Base-by-base conservation (phyloP, 2,797 vertebrate species). In the Myotis vivesi region DNA sequence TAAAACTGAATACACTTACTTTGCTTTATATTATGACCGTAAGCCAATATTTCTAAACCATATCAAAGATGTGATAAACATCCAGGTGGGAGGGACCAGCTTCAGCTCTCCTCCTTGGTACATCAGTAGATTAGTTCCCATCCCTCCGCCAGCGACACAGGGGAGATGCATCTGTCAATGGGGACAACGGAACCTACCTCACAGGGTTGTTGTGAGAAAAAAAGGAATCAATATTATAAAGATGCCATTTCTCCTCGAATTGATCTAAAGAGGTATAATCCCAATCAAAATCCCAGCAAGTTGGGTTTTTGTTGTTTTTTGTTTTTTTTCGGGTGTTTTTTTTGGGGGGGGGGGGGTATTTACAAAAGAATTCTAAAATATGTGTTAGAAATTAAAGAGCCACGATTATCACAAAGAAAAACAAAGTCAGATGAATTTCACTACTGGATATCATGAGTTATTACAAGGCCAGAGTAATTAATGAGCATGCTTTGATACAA, bases 401-500 rank as follows among this genome's bases (percentile, higher is more conserved):
- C 75, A 68, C 75, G 41, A 69, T 46, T 55, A 79, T 86, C 41
- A 86, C 23, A 46, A 85, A 82, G 41, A 68, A 89, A 25, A 94
- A 94, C 46, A 86, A 71, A 86, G 55, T 68, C 75, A 53, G 71
- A 81, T 83, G 41, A 77, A 73, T 96, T 95, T 94, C 76, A 57
- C 41, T 55, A 81, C 55, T 91, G 71, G 85, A 20, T 71, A 92
- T 38, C 75, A 59, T 71, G 64, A 79, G 55, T 76, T 88, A 66
- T 57, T 76, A 92, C n/a, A 69, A 95, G 80, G 57, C 46, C 49
- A 88, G 55, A 62, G 81, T 75, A 89, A 94, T 88, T 92, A 94
- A 89, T 44, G 59, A 69, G 73, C 17, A 5, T 6, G 30, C 46
- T 69, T 93, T 80, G 76, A 84, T 59, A 81, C 5, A 77, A 77